phyloP scores from a whole-genome alignment of 2,113 vertebrate species.

The Piprites chloris region DNA sequence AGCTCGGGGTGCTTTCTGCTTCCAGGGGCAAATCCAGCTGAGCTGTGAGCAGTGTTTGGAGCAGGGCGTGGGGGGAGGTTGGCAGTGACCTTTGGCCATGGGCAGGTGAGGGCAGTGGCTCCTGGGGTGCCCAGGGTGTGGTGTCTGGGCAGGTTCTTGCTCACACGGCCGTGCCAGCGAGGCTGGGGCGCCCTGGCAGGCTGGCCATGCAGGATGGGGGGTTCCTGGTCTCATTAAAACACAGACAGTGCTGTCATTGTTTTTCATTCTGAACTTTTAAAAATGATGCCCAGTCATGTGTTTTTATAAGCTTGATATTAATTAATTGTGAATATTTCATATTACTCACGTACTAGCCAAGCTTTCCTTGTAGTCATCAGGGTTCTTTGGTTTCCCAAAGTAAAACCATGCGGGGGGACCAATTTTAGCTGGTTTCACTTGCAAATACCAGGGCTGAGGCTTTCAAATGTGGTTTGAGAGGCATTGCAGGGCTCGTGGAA shows the following conservation, averaged over 20 bases:
- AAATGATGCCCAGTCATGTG: accelerated
- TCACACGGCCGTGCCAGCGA: neutral
- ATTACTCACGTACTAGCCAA: too few species aligned
- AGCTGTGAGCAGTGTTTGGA: neutral
- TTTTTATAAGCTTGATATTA: neutral
- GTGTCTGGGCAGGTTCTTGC: neutral
- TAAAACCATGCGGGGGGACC: neutral
- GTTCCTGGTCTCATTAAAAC: neutral
- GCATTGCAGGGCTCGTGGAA: accelerated
- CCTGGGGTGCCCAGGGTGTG: conserved; percentile 19
- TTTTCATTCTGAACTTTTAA: neutral
- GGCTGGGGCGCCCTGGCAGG: neutral
- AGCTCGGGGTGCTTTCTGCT: neutral
- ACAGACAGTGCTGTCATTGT: neutral
- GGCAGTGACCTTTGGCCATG: conserved; percentile 62
- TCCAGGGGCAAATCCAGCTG: neutral
- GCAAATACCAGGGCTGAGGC: neutral
- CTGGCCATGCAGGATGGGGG: neutral
- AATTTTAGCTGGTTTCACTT: neutral
- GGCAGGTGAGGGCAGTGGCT: neutral
- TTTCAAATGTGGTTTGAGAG: neutral
- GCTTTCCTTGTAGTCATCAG: neutral
- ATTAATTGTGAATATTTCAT: neutral
- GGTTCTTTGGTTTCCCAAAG: neutral
- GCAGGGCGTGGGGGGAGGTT: neutral